phyloP scores from a whole-genome alignment of 92 coral and sea anemone species.

The Palythoa caribaeorum region DNA sequence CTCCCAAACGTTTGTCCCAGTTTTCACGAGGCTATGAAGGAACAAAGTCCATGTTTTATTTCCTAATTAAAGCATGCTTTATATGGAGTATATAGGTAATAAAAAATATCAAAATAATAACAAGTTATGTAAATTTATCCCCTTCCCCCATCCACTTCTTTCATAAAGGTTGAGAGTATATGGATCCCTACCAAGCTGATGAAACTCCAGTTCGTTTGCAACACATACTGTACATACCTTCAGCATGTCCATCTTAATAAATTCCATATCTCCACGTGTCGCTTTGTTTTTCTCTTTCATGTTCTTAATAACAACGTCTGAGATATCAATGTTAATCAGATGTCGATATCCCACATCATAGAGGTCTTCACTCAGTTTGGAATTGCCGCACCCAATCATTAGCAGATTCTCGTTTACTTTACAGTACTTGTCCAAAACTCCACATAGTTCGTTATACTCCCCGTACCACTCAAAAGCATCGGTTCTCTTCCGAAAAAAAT shows the following conservation, averaged over 20 bases:
- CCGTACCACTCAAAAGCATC: constrained; percentile 78
- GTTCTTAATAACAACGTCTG: constrained; percentile 71
- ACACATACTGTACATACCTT: constrained; percentile 47
- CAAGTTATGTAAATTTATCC: no score
- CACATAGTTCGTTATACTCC: constrained; percentile 68
- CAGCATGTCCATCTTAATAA: constrained; percentile 69
- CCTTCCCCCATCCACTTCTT: no score
- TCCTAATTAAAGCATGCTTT: no score
- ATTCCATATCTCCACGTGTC: constrained; percentile 73
- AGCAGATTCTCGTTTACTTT: constrained; percentile 71
- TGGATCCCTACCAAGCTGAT: no score
- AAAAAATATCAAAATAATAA: no score
- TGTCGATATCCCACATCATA: constrained; percentile 86
- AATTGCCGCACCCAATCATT: constrained; percentile 68
- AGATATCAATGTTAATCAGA: constrained; percentile 77
- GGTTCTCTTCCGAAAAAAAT: constrained; percentile 64
- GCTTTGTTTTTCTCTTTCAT: constrained; percentile 76
- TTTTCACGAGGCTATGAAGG: no score
- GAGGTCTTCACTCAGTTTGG: constrained; percentile 79
- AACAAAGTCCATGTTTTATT: no score
- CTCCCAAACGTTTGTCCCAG: no score
- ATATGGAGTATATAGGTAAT: no score
- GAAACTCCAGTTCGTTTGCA: neutral
- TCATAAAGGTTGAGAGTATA: no score
- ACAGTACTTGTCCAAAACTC: constrained; percentile 83